Evolutionary conservation across 1,140 invertebrate species (phyloP), one percentile per base, ranked within the genome.

Genomic region (Grapholita molesta): DNA sequence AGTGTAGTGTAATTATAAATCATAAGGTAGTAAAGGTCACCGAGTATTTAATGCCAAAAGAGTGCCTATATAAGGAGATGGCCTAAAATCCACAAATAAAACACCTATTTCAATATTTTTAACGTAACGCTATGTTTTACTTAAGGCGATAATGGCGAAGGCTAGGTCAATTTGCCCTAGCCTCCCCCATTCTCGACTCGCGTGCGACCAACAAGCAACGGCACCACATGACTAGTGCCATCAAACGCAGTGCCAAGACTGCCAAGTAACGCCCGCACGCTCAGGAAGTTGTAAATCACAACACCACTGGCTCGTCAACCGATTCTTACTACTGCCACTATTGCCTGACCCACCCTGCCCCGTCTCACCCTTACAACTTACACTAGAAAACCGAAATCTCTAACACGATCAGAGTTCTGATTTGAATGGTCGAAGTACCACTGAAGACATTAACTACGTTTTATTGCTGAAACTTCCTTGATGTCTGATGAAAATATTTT

Each of bases 261-360:
- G 42, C 42, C 42, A 48, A 21, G 74, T 52, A 69, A 71, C 72
- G 71, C 80, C 78, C 74, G 76, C 68, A 74, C 75, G 67, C 78
- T 81, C 79, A 84, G 86, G 88, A 90, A 90, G 84, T 79, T 81
- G 79, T 90, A 90, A 90, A 90, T 88, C 85, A 86, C 72, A 78
- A 72, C 72, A 70, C 70, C 66, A 66, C 74, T 65, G 71, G 64
- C 71, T 78, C 74, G 74, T 79, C 79, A 79, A 57, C 67, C 69
- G 72, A 82, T 83, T 81, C 78, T 78, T 78, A 73, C 65, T 35
- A 65, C 69, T 66, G 55, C 66, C 75, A 80, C 79, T 81, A 23
- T 53, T 28, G 68, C 65, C 9, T 21, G 55, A 70, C 77, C 79
- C 32, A 77, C 69, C 18, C 68, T 61, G 21, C 71, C 23, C 64